Conservation (phyloP, 2,113 vertebrate species). For the Hyla sarda region DNA sequence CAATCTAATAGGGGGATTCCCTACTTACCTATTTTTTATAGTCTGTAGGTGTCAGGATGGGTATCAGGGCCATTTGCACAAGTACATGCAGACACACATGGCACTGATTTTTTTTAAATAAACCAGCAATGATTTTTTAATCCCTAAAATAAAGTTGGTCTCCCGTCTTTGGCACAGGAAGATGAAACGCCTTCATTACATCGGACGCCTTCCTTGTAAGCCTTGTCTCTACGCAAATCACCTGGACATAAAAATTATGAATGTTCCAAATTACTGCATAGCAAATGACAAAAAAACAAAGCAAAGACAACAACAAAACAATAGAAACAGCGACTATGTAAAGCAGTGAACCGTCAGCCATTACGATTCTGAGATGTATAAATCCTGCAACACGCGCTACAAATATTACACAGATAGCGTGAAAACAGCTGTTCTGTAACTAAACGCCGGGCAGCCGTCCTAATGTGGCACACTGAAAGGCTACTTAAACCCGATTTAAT, state of each 20-base stretch:
- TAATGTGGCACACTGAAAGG: slow-evolving; percentile 52
- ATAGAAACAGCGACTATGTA: neutral
- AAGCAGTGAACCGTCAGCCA: slow-evolving; percentile 12
- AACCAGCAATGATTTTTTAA: neutral
- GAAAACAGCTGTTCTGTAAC: slow-evolving; percentile 55
- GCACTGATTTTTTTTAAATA: too few species aligned
- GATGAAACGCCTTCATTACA: neutral
- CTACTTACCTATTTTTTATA: too few species aligned
- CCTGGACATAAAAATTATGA: neutral
- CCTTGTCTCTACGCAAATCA: slow-evolving; percentile 23
- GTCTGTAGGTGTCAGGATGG: too few species aligned
- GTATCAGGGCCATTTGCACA: too few species aligned
- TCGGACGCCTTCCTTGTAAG: neutral
- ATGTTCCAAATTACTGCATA: neutral
- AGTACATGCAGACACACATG: too few species aligned
- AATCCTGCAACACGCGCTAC: neutral
- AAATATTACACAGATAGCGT: slow-evolving; percentile 42
- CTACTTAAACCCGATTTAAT: slow-evolving; percentile 58
- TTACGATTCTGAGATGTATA: neutral
- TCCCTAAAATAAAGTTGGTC: neutral
- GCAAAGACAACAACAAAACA: neutral
- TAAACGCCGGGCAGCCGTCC: slow-evolving; percentile 53
- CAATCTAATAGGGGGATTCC: too few species aligned
- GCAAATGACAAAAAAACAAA: slow-evolving; percentile 4
- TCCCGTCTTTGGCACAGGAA: neutral